phyloP scores from a whole-genome alignment of 2,797 vertebrate genomes.

The Borostomias antarcticus region DNA sequence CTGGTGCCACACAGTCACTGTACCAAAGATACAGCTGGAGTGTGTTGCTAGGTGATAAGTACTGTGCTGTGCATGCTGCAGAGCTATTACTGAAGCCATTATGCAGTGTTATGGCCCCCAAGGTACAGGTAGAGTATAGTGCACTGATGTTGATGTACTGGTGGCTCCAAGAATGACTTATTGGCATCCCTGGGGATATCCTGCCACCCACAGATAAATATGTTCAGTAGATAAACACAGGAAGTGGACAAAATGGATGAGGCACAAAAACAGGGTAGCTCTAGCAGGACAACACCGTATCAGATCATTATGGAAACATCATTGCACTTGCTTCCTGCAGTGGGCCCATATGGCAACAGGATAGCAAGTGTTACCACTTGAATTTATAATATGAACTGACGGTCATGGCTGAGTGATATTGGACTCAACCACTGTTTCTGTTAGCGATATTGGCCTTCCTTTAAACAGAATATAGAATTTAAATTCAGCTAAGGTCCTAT shows the following conservation, averaged over 20 bases:
- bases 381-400: slow-evolving; percentile 36
- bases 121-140: too few species aligned
- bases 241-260: background rate
- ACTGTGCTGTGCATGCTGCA: background rate
- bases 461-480: slow-evolving; percentile 30
- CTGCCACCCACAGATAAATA: background rate
- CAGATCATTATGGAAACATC: background rate
- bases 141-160: background rate
- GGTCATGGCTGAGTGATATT: slow-evolving; percentile 32
- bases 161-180: background rate
- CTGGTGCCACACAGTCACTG: too few species aligned
- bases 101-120: background rate
- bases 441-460: slow-evolving; percentile 29
- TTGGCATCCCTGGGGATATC: background rate
- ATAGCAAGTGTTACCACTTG: slow-evolving; percentile 24
- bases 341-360: slow-evolving; percentile 44
- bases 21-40: background rate
- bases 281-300: background rate
- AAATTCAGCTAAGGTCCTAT: slow-evolving; percentile 35
- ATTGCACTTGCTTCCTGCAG: background rate
- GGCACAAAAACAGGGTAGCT: background rate
- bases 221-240: background rate
- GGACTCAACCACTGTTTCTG: background rate
- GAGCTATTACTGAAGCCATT: background rate
- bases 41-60: slow-evolving; percentile 1